phyloP scores from a whole-genome alignment of 1,140 invertebrate species.

The Helicoverpa zea region DNA sequence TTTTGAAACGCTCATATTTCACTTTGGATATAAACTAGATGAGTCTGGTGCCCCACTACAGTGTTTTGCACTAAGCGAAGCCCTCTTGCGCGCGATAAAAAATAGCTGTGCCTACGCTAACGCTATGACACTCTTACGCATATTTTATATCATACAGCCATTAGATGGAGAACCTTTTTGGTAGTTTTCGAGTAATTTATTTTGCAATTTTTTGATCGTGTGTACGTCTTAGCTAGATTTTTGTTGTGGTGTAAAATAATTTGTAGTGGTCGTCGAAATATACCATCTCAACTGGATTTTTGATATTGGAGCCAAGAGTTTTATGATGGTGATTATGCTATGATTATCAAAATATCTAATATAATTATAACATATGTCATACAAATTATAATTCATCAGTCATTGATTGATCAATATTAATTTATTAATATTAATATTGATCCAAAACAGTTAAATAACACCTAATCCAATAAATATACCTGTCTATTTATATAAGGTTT shows the following conservation, averaged over 20 bases:
- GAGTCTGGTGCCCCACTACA: conserved; percentile 35
- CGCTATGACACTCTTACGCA: not conserved
- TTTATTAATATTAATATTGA: too few species aligned
- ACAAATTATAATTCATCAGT: too few species aligned
- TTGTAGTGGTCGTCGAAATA: too few species aligned
- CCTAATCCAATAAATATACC: too few species aligned
- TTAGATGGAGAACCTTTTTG: conserved; percentile 33
- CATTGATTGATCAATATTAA: too few species aligned
- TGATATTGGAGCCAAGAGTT: too few species aligned
- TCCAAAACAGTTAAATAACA: not conserved
- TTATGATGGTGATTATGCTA: too few species aligned
- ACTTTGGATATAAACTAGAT: conserved; percentile 30
- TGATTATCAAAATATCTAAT: too few species aligned
- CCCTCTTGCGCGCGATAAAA: conserved; percentile 19
- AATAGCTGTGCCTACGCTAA: conserved; percentile 31
- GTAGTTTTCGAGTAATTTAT: conserved; percentile 9
- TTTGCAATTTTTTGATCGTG: not conserved
- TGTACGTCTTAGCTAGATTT: not conserved
- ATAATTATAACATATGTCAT: too few species aligned
- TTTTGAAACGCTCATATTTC: conserved; percentile 36
- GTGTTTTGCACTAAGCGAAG: conserved; percentile 43
- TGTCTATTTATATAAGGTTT: too few species aligned
- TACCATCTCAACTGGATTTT: too few species aligned
- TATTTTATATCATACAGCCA: conserved; percentile 26
- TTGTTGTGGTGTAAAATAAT: too few species aligned